These are phyloP conservation scores for Mionectes macconnelli DNA, from an alignment of 2,113 vertebrate species.

Conservation along the genomic window DNA sequence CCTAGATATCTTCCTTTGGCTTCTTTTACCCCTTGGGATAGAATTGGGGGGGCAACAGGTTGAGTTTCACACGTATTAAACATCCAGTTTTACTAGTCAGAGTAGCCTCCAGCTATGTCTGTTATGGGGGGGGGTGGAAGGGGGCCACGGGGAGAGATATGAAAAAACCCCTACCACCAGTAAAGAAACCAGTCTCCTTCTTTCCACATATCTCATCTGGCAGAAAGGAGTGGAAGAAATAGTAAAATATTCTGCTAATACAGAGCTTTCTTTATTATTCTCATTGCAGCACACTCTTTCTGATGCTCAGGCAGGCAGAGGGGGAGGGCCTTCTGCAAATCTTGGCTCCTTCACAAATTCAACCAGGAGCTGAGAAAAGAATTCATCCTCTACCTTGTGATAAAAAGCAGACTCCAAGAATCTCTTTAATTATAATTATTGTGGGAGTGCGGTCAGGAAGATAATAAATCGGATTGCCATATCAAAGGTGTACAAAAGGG, in stretches of 20 bases:
- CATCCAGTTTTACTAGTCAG: background rate
- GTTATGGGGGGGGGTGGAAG: background rate
- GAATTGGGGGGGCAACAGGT: background rate
- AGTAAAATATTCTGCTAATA: background rate
- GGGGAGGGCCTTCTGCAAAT: background rate
- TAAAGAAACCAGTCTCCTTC: background rate
- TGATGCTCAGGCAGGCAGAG: background rate
- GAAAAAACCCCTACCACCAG: background rate
- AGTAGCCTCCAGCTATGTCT: background rate
- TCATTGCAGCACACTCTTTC: background rate
- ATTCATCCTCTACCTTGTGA: background rate
- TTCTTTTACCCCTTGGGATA: background rate
- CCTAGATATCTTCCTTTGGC: background rate
- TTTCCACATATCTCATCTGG: background rate
- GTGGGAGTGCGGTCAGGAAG: conserved; percentile 58
- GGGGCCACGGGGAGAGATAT: background rate
- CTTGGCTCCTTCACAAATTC: background rate
- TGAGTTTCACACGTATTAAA: background rate
- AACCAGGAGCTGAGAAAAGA: background rate
- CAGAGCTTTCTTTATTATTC: background rate
- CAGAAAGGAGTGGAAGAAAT: background rate
- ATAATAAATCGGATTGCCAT: conserved; percentile 40
- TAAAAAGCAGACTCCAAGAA: conserved; percentile 25
- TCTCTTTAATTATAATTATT: conserved; percentile 37
- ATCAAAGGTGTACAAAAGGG: conserved; percentile 39